Percentiles rank a stretch among this genome's conserved stretches.
These are phyloP conservation scores for Macrosiphum euphorbiae DNA, from an alignment of 2,888 invertebrate species.

Conservation along the genomic window DNA sequence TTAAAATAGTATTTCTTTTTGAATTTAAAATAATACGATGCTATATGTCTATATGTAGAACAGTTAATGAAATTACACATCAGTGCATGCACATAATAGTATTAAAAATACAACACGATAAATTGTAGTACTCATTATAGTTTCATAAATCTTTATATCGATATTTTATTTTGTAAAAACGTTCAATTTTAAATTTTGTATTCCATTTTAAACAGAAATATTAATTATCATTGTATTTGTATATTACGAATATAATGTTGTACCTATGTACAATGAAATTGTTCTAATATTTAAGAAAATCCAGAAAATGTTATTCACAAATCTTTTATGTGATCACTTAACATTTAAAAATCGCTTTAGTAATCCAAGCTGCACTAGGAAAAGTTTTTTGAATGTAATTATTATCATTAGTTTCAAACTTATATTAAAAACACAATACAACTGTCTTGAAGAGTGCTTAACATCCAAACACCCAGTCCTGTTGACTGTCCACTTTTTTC, in stretches of 20 bases:
- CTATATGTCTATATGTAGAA: not conserved
- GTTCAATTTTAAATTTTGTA: not conserved
- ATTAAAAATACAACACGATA: not conserved
- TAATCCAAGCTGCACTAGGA: not conserved
- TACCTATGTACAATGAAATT: not conserved
- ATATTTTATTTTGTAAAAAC: not conserved
- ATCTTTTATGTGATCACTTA: not conserved
- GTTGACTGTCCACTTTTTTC: not conserved
- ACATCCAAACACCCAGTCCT: not conserved
- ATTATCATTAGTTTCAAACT: not conserved
- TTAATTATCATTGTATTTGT: not conserved
- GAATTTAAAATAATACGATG: not conserved
- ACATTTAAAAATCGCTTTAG: not conserved
- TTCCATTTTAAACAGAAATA: not conserved
- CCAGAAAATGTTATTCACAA: not conserved
- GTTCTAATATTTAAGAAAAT: not conserved
- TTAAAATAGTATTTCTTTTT: not conserved
- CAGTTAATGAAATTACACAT: not conserved
- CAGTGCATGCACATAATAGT: not conserved
- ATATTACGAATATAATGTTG: not conserved
- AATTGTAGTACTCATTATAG: not conserved
- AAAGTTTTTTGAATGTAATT: conserved; percentile 5
- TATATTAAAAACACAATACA: not conserved
- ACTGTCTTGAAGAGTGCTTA: not conserved
- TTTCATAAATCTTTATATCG: not conserved